These are phyloP conservation scores for Napeogenes sylphis DNA, from an alignment of 2,888 invertebrate genomes.

Conservation along the genomic window DNA sequence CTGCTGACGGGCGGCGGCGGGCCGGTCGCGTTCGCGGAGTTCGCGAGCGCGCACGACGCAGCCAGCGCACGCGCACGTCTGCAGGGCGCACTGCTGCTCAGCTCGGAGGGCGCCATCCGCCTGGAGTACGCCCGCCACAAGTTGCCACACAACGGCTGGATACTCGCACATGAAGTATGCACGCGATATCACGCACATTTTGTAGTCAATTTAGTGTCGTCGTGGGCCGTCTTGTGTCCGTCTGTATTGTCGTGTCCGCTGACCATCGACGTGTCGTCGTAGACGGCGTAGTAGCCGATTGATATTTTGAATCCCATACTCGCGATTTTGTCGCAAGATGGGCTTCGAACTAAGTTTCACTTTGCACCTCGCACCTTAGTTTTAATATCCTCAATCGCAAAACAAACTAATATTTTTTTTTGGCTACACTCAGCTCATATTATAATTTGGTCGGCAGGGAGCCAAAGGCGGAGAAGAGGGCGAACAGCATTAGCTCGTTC, in stretches of 20 bases:
- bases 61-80: conserved; percentile 88
- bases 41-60: conserved; percentile 93
- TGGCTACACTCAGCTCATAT: conserved; percentile 4
- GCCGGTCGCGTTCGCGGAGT: conserved; percentile 99
- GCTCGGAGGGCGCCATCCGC: conserved; percentile 97
- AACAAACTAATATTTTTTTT: not conserved
- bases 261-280: too few relatives aligned
- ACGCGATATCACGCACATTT: conserved; percentile 41
- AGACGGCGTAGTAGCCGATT: not conserved
- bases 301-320: conserved; percentile 9
- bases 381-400: conserved; percentile 21
- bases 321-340: conserved; percentile 24
- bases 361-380: conserved; percentile 64
- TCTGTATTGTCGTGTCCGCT: too few relatives aligned
- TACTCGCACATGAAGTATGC: conserved; percentile 77
- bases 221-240: too few relatives aligned
- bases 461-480: conserved; percentile 91
- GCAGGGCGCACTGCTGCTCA: conserved; percentile 96
- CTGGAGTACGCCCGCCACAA: conserved; percentile 99
- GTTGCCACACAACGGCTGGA: conserved; percentile 88
- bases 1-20: conserved; percentile 86
- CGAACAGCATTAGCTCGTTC: conserved; percentile 90
- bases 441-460: conserved; percentile 73
- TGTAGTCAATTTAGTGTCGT: too few relatives aligned
- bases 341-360: conserved; percentile 49